Evolutionary conservation across 1,140 invertebrate species (phyloP), one percentile per base, ranked within the genome.

Genomic region (Heliconius hewitsoni): DNA sequence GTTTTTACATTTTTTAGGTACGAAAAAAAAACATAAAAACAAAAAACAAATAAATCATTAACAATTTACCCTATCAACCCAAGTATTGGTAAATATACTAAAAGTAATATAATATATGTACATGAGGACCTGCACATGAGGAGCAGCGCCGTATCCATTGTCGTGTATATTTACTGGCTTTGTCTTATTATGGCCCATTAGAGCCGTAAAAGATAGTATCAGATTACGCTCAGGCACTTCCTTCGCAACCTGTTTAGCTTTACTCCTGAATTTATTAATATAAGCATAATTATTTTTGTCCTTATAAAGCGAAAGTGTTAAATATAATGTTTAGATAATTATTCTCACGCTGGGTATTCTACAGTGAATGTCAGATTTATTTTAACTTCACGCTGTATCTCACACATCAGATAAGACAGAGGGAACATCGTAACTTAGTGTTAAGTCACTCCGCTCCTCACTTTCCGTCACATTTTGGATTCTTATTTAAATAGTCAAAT

Each of bases 31-130:
- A 19, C 8, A 55, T 13, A n/a, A 55, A n/a, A 55, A 55, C 16
- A 60, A 37, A 37, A 37, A 37, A 37, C 34, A 37, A 6, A 37
- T 23, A 60, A 60, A 60, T 11, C 27, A 60, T 60, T 60, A 60
- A 60, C 57, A 11, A 60, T 9, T 60, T 23, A 60, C 19, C 57
- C 57, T 60, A 60, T 2, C 57, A 27, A 3, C 23, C 50, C 60
- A 66, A 27, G 60, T 70, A 60, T 50, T 19, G 19, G 66, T 66
- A 60, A 79, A 79, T 79, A 79, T 79, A 46, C 70, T 71, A 13
- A 18, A 42, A 74, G 78, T 74, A 79, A 79, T 71, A 79, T 79
- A 73, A 79, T 79, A 79, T n/a, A 30, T 55, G 57, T 70, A 79
- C 23, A 23, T 23, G 23, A 23, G 23, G 23, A 23, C 34, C 6